These are phyloP conservation scores for Epinephelus lanceolatus DNA, from an alignment of 2,113 vertebrate genomes.

Conservation along the genomic window DNA sequence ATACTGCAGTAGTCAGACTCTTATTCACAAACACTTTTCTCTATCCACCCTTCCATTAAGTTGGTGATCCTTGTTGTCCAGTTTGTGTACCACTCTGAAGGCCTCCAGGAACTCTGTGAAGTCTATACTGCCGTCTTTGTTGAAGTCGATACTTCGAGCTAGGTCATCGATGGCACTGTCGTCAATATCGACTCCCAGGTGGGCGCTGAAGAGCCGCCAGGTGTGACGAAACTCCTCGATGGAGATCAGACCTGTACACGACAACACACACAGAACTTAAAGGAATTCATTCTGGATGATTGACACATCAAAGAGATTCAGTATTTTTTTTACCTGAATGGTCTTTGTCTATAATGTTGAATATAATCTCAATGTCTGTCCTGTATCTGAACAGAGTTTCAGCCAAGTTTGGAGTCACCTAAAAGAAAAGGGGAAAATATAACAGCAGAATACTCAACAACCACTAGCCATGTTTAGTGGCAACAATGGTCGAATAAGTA, in stretches of 20 bases:
- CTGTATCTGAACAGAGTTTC: slow-evolving; percentile 94
- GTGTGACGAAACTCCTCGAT: slow-evolving; percentile 93
- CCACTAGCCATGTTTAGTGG: background rate
- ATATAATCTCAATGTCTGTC: slow-evolving; percentile 94
- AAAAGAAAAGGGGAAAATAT: background rate
- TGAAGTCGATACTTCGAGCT: slow-evolving; percentile 92
- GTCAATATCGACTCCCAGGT: slow-evolving; percentile 85
- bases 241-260: slow-evolving; percentile 91
- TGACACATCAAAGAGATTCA: background rate
- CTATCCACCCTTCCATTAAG: slow-evolving; percentile 22
- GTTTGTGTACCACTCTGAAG: slow-evolving; percentile 92
- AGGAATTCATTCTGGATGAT: background rate
- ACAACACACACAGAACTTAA: background rate
- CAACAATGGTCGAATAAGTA: too few relatives aligned
- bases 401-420: slow-evolving; percentile 90
- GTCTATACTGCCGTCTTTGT: slow-evolving; percentile 97
- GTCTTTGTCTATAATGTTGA: slow-evolving; percentile 95
- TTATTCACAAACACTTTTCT: slow-evolving; percentile 26
- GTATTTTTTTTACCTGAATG: slow-evolving; percentile 88
- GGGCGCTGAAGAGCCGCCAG: slow-evolving; percentile 93
- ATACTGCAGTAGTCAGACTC: background rate
- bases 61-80: slow-evolving; percentile 81
- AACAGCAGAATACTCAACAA: background rate
- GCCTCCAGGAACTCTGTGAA: slow-evolving; percentile 97
- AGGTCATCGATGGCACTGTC: slow-evolving; percentile 89